Base-by-base conservation (phyloP, 2,113 vertebrate species). In the Erythrolamprus reginae region DNA sequence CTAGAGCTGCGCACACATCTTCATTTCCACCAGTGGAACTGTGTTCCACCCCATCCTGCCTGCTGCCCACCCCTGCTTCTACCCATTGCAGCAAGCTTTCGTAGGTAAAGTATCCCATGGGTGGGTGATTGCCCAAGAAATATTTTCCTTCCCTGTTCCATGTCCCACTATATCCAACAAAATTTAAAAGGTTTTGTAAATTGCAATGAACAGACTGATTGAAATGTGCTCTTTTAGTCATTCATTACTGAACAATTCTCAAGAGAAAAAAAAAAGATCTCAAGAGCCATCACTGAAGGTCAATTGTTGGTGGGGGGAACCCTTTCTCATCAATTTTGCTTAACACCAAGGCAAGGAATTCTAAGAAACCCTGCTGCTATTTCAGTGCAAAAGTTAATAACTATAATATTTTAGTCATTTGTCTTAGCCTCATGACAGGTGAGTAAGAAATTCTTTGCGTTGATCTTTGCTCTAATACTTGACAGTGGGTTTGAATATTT, bases 261-360 rank as follows among this genome's bases (percentile, higher is more conserved):
- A 48, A 77, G 70, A 56, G n/a, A n/a, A n/a, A 50, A 24, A 58
- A n/a, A 87, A 92, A 88, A 48, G 47, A 45, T 52, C 90, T 53
- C 42, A 17, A 58, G 26, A 82, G 1, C 8, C 33, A 1, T 23
- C 26, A 45, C 1, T 53, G 70, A 84, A 87, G 28, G 65, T 93
- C 70, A 48, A 56, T 2, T 51, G 58, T 38, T 86, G 15, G 5
- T 58, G 55, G 61, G 10, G 23, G 26, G 86, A 24, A 38, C 28
- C 86, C 90, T n/a, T 86, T 19, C 3, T 92, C 87, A 84, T 91
- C 48, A 48, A 52, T 91, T 96, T 95, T 89, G 70, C 88, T 90
- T 92, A 90, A 82, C 88, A 47, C 47, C 0, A 85, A 51, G 87
- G 61, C 83, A 53, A 84, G 83, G 58, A 56, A 93, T 94, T 92